Conservation (phyloP, 1,140 invertebrate species). For the Caligus rogercresseyi region DNA sequence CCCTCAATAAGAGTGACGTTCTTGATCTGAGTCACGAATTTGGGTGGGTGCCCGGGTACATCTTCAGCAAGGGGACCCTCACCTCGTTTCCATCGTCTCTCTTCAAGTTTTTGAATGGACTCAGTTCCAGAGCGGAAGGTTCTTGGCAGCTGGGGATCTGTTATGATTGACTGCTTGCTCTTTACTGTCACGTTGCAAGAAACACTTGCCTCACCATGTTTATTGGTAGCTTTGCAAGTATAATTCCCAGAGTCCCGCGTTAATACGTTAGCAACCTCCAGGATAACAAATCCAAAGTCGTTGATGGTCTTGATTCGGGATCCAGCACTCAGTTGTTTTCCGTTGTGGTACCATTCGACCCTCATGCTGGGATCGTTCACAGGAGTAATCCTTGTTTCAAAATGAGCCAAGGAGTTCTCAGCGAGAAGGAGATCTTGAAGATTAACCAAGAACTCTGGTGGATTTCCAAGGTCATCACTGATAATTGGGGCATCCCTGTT, state of each 20-base stretch:
- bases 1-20: constrained; percentile 42
- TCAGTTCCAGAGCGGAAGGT: constrained; percentile 69
- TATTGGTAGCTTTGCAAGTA: constrained; percentile 71
- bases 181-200: constrained; percentile 65
- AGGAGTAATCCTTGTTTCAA: constrained; percentile 74
- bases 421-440: constrained; percentile 60
- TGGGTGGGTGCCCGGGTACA: constrained; percentile 56
- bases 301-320: constrained; percentile 77
- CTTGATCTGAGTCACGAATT: constrained; percentile 62
- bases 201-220: constrained; percentile 68
- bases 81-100: constrained; percentile 64
- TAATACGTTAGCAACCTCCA: constrained; percentile 72
- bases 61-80: constrained; percentile 54
- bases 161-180: constrained; percentile 63
- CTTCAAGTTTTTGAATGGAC: constrained; percentile 72
- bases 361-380: constrained; percentile 76
- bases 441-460: constrained; percentile 77
- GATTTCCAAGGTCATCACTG: constrained; percentile 67
- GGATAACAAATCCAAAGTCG: constrained; percentile 80
- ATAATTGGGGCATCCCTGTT: constrained; percentile 30
- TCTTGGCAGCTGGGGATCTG: constrained; percentile 70
- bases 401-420: constrained; percentile 77
- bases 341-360: constrained; percentile 93
- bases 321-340: constrained; percentile 64
- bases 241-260: constrained; percentile 71